These are phyloP conservation scores for Aphidoletes aphidimyza DNA, from an alignment of 2,888 invertebrate species.

Conservation along the genomic window DNA sequence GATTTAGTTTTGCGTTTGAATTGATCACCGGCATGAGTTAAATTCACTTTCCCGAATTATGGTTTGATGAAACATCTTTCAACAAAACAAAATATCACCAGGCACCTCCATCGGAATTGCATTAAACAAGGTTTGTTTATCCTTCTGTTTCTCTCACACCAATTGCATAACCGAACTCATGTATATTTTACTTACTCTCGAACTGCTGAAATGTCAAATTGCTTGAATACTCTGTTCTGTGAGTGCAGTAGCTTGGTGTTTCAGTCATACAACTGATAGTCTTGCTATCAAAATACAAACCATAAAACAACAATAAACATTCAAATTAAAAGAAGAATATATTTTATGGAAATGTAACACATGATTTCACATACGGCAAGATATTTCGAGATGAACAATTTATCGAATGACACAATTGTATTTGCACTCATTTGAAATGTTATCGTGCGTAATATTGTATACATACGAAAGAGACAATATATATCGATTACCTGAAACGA, in stretches of 20 bases:
- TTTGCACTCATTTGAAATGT: neutral
- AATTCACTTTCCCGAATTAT: neutral
- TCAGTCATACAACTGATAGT: neutral
- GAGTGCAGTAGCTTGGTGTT: neutral
- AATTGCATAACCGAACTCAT: neutral
- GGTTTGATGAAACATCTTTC: no score
- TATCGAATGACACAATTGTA: neutral
- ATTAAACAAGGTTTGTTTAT: conserved; percentile 20
- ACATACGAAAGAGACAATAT: conserved; percentile 28
- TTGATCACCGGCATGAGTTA: neutral
- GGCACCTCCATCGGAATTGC: conserved; percentile 3
- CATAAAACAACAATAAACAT: neutral
- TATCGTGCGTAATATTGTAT: neutral
- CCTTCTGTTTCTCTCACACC: conserved; percentile 7
- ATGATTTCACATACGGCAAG: no score
- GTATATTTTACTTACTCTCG: conserved; percentile 17
- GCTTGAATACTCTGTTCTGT: neutral
- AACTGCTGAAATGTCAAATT: neutral
- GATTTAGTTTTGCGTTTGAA: no score
- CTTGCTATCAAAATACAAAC: neutral
- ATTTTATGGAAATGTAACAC: neutral
- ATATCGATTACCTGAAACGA: neutral
- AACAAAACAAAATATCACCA: neutral
- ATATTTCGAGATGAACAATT: neutral
- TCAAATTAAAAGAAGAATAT: neutral